phyloP scores from a whole-genome alignment of 1,140 invertebrate genomes.

The Tetramorium simillimum region DNA sequence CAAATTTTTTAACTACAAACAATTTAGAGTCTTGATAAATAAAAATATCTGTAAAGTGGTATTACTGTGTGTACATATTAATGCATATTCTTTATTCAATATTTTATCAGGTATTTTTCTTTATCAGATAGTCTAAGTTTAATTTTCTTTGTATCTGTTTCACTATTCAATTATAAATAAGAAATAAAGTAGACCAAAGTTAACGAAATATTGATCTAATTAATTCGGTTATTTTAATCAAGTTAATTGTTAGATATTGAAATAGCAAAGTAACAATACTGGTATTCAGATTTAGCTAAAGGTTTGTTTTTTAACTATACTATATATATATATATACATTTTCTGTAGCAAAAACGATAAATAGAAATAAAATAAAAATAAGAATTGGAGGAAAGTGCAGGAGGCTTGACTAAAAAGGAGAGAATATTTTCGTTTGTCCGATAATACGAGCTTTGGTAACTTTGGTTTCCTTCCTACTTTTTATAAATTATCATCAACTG shows the following conservation, averaged over 20 bases:
- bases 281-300: not conserved
- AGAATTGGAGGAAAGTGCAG: not conserved
- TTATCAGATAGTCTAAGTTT: not conserved
- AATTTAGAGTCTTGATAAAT: slow-evolving; percentile 70
- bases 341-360: not conserved
- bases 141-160: not conserved
- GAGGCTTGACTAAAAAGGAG: not conserved
- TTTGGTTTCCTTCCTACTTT: slow-evolving; percentile 59
- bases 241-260: not conserved
- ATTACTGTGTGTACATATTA: no score
- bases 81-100: not conserved
- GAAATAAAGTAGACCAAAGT: not conserved
- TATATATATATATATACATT: not conserved
- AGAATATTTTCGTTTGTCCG: not conserved
- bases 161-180: not conserved
- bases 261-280: not conserved
- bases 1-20: slow-evolving; percentile 57
- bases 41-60: slow-evolving; percentile 54
- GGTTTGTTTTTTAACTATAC: not conserved
- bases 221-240: not conserved
- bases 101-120: not conserved
- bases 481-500: slow-evolving; percentile 78
- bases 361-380: not conserved
- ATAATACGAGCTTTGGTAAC: slow-evolving; percentile 74
- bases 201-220: not conserved